Base-by-base conservation (phyloP, 2,797 vertebrate genomes). In the Centropyge bicolor region DNA sequence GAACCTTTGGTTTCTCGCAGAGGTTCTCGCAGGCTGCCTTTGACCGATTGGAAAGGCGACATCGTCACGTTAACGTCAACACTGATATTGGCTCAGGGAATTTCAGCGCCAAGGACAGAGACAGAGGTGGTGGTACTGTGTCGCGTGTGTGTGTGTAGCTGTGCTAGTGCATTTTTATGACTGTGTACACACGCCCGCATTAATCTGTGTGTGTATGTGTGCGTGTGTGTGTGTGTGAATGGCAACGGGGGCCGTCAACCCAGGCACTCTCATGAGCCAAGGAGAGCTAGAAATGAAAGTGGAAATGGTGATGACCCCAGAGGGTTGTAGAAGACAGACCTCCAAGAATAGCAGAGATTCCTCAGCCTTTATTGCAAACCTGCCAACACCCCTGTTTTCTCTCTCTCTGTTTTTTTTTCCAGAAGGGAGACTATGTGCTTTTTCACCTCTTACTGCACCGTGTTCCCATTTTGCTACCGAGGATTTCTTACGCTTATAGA, bases 251-350 rank as follows among this genome's bases (percentile, higher is more conserved):
- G 56, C 60, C 71, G 38, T 86, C 82, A 81, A 57, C 67, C 72
- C 36, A 24, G 72, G 59, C 20, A 1, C 64, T 73, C 61, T 79
- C 73, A 10, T 62, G 79, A 80, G 82, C 70, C 57, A 14, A 16
- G 46, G 70, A 78, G 60, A 68, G 74, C 48, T 20, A 13, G 76
- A 78, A 86, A 87, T 86, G 77, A 82, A 85, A 85, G 84, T 64
- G 74, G 86, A 89, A 85, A 84, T 75, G 66, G 76, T 56, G 86
- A 82, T 76, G 83, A 86, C 87, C 81, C 88, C 78, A 43, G 86
- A 74, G 82, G 79, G 76, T 77, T 80, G 78, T 57, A 63, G 81
- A 70, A 84, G 82, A 81, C 74, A 80, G 85, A 86, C 86, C 78
- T 85, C 83, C 68, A 78, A 83, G 86, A 91, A 83, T 75, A 86